Conservation (phyloP, 1,140 invertebrate species). For the Drosophila teissieri region DNA sequence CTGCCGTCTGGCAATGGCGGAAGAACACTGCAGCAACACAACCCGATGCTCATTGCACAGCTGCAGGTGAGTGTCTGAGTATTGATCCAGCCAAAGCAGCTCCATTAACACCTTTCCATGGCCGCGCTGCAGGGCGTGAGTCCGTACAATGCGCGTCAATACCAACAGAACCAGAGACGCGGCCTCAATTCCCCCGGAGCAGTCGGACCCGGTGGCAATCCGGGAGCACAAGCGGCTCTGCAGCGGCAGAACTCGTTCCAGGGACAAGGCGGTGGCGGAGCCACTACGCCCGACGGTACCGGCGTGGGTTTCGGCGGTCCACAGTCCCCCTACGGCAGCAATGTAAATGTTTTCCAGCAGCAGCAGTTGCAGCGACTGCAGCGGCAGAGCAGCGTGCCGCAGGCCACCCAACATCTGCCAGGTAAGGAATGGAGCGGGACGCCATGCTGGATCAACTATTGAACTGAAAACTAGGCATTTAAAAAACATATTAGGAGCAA, state of each 20-base stretch:
- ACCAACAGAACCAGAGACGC: slow-evolving; percentile 84
- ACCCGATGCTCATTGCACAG: slow-evolving; percentile 92
- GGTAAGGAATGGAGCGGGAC: slow-evolving; percentile 84
- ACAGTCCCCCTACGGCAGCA: slow-evolving; percentile 85
- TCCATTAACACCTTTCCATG: slow-evolving; percentile 39
- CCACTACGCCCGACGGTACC: slow-evolving; percentile 73
- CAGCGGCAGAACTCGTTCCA: slow-evolving; percentile 84
- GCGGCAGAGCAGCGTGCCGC: slow-evolving; percentile 88
- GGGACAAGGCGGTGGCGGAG: slow-evolving; percentile 76
- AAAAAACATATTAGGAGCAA: not conserved
- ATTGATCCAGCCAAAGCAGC: not conserved
- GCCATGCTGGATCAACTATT: not conserved
- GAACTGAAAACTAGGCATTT: not conserved
- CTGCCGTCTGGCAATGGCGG: slow-evolving; percentile 55
- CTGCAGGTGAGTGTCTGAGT: slow-evolving; percentile 86
- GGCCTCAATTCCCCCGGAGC: slow-evolving; percentile 86
- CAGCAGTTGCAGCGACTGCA: slow-evolving; percentile 86
- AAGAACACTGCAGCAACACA: slow-evolving; percentile 87
- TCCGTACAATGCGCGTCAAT: slow-evolving; percentile 76
- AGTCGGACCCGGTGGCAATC: slow-evolving; percentile 52
- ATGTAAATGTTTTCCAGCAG: slow-evolving; percentile 70
- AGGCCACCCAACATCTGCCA: slow-evolving; percentile 89
- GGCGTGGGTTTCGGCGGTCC: slow-evolving; percentile 73
- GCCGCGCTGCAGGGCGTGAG: slow-evolving; percentile 61
- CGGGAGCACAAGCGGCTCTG: slow-evolving; percentile 34